Percentiles rank a stretch among this genome's conserved stretches.
Conservation (phyloP, 2,113 vertebrate genomes). For the Typhlomys cinereus region DNA sequence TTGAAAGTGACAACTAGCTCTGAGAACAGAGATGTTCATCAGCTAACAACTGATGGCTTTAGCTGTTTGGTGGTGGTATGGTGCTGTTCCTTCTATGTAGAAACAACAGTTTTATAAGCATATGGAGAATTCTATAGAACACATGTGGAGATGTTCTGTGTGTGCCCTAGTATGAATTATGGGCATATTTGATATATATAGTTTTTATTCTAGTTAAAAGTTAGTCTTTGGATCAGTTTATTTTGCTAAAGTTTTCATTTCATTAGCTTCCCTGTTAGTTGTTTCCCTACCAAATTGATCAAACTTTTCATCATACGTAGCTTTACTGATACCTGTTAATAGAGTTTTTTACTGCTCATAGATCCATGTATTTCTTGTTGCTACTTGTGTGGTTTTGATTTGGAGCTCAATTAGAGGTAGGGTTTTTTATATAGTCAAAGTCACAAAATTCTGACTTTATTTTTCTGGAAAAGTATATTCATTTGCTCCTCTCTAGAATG, state of each 20-base stretch:
- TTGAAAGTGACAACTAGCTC: neutral
- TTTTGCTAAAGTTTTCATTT: too few relatives aligned
- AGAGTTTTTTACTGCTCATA: neutral
- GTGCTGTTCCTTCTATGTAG: neutral
- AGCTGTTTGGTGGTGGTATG: neutral
- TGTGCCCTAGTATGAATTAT: neutral
- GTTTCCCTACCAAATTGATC: too few relatives aligned
- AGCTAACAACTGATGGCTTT: neutral
- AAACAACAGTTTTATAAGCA: neutral
- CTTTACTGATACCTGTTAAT: neutral
- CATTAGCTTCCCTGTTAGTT: too few relatives aligned
- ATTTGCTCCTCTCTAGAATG: neutral
- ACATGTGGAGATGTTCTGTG: neutral
- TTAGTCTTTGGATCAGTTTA: neutral
- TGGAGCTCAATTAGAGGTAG: neutral
- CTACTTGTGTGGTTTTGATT: neutral
- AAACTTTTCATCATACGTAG: neutral
- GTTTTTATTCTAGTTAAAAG: slow-evolving; percentile 42
- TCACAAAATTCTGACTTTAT: neutral
- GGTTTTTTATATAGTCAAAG: neutral
- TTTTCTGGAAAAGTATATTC: slow-evolving; percentile 14
- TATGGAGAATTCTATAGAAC: neutral
- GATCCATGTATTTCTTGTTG: neutral
- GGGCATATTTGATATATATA: slow-evolving; percentile 12
- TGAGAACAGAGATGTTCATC: neutral